Evolutionary conservation across 1,140 invertebrate species (phyloP), one percentile per base, ranked within the genome.

Genomic region (Drosophila tropicalis): DNA sequence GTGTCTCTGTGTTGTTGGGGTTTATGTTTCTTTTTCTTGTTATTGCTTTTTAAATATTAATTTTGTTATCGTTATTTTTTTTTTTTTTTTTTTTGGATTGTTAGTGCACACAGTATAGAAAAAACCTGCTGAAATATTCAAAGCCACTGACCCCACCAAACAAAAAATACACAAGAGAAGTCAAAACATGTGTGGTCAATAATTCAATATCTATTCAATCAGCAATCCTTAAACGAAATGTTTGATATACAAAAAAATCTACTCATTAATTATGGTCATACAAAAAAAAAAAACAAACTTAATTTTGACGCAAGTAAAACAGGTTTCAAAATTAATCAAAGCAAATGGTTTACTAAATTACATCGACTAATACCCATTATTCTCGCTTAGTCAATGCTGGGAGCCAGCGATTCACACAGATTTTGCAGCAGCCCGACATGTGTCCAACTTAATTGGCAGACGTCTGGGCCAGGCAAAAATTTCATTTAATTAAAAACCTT

Each of bases 401-500:
- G 17, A 12, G 0, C 4, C 9, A 51, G 3, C 17, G 19, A 12
- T 51, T 51, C 44, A 10, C 44, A 51, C 44, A 51, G 29, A 5
- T 5, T 29, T 4, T 51, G n/a, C 19, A 47, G 2, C 15, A 9
- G 7, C 15, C 9, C 15, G 44, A 51, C 44, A 51, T 51, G 44
- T 51, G 44, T 51, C 44, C 44, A 51, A 51, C 44, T 51, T 61
- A 41, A 62, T 47, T 67, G 51, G 0, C 44, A 63, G 40, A 61
- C 60, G 56, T 67, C 70, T 62, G 58, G 62, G 70, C 65, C 62
- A 61, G 19, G 64, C 40, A 13, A 2, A 58, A 1, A 34, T 40
- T 79, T 17, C 62, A 79, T 74, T 40, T 9, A 78, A 72, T 78
- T 64, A 72, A 63, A 40, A 57, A 9, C 13, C 58, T 79, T 79